phyloP scores from a whole-genome alignment of 2,113 vertebrate genomes.

The Hyperoodon ampullatus region DNA sequence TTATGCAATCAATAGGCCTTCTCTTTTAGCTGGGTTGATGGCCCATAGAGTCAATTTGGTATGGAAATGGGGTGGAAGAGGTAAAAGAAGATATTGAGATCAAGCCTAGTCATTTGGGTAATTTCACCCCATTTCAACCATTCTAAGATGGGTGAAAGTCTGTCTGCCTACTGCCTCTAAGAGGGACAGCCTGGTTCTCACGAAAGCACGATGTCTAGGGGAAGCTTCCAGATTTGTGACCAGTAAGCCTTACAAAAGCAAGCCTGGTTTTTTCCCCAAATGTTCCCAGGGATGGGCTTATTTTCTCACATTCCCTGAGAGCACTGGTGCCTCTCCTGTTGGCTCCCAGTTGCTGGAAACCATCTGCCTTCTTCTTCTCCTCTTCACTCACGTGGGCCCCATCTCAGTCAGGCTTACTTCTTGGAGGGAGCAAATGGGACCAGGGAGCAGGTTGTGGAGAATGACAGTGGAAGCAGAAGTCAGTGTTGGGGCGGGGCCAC shows the following conservation, averaged over 20 bases:
- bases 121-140: neutral
- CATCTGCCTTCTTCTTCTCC: neutral
- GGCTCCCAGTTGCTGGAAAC: neutral
- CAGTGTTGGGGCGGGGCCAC: neutral
- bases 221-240: conserved; percentile 1
- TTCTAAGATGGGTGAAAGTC: neutral
- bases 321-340: neutral
- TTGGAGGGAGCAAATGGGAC: neutral
- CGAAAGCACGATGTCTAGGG: neutral
- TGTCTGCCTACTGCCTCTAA: neutral
- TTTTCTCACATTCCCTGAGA: neutral
- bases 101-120: neutral
- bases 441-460: neutral
- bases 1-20: neutral
- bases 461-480: neutral
- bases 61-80: neutral
- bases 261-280: neutral
- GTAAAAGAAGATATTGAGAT: neutral
- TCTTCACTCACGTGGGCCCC: neutral
- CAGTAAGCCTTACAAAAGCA: neutral
- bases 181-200: neutral
- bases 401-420: neutral
- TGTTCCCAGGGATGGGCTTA: neutral
- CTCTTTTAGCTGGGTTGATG: neutral
- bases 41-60: neutral